phyloP scores from a whole-genome alignment of 2,888 invertebrate genomes.

The Acrobeloides nanus region DNA sequence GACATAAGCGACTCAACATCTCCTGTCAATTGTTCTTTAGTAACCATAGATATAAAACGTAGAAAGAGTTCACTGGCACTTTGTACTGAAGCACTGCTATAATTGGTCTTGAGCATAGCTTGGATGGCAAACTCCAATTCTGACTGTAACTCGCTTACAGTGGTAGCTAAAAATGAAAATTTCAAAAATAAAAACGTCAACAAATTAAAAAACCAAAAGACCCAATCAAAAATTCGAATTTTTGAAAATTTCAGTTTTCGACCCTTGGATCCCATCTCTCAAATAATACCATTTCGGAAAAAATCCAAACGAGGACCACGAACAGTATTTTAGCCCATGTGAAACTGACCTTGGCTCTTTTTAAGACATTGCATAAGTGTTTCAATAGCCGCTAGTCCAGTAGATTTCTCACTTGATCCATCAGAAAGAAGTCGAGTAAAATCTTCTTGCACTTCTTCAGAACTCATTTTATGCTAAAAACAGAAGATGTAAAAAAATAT shows the following conservation, averaged over 20 bases:
- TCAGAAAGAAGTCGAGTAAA: constrained; percentile 79
- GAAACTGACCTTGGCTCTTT: constrained; percentile 53
- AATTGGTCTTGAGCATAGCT: constrained; percentile 49
- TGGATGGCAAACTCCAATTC: constrained; percentile 15
- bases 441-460: constrained; percentile 69
- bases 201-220: neutral
- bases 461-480: no score
- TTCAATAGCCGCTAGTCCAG: constrained; percentile 57
- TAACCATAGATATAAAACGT: constrained; percentile 57
- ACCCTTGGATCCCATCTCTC: neutral
- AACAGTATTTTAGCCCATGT: neutral
- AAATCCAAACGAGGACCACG: neutral
- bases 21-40: constrained; percentile 46
- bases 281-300: neutral
- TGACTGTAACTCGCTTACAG: constrained; percentile 15
- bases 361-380: constrained; percentile 46
- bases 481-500: no score
- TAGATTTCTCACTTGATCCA: constrained; percentile 65
- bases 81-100: constrained; percentile 55
- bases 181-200: neutral
- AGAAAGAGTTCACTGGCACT: constrained; percentile 57
- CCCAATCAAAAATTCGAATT: neutral
- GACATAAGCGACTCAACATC: constrained; percentile 9
- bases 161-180: constrained; percentile 10
- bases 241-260: neutral